Percentiles rank a stretch among this genome's conserved stretches.
These are phyloP conservation scores for Ammodytes marinus DNA, from an alignment of 2,113 vertebrate genomes.

Conservation along the genomic window DNA sequence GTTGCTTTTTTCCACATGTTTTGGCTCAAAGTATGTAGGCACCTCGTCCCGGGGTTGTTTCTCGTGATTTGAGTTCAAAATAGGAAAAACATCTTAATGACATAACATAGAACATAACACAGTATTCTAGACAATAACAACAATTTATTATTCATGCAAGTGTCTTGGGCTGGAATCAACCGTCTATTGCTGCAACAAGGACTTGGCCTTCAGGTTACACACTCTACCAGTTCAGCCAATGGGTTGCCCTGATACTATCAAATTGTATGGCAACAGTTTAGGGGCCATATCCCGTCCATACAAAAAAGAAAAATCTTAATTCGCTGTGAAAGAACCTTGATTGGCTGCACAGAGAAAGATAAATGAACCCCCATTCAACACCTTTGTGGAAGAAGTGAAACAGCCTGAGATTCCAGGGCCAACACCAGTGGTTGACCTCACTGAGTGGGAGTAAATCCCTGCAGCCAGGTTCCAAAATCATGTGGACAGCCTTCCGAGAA, in stretches of 20 bases:
- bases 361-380: neutral
- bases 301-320: neutral
- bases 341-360: neutral
- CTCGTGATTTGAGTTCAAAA: neutral
- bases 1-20: neutral
- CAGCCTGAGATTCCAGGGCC: neutral
- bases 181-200: too few relatives aligned
- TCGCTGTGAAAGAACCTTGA: neutral
- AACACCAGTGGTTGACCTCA: neutral
- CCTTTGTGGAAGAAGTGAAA: neutral
- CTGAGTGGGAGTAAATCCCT: neutral
- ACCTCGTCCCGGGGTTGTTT: neutral
- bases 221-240: too few relatives aligned
- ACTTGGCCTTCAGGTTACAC: too few relatives aligned
- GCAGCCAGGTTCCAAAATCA: neutral
- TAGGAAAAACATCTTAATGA: neutral
- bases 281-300: neutral
- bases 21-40: neutral
- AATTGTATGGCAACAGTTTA: neutral
- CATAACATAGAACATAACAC: neutral
- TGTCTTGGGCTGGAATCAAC: too few relatives aligned
- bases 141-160: too few relatives aligned
- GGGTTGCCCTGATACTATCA: neutral
- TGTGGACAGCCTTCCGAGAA: conserved; percentile 2
- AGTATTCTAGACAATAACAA: neutral